phyloP scores from a whole-genome alignment of 2,113 vertebrate genomes.

The Actenoides lindsayi region DNA sequence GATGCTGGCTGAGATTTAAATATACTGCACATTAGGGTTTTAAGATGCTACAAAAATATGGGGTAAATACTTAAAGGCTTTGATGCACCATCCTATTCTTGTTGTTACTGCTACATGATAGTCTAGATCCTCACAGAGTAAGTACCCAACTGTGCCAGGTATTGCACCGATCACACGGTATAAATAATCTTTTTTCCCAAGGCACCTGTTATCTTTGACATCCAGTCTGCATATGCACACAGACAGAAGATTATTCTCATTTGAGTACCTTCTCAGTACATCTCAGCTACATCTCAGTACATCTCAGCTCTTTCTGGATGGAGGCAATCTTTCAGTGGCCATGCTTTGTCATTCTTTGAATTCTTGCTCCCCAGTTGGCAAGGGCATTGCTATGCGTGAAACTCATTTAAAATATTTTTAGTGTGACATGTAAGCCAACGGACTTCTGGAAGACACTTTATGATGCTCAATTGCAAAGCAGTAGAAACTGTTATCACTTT shows the following conservation, averaged over 20 bases:
- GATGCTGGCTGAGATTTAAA: not conserved
- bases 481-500: not conserved
- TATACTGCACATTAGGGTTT: not conserved
- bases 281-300: too few species aligned
- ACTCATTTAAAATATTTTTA: not conserved
- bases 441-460: not conserved
- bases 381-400: not conserved
- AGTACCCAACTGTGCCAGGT: not conserved
- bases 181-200: not conserved
- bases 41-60: not conserved
- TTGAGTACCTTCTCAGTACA: not conserved
- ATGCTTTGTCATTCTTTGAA: not conserved
- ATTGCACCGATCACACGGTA: not conserved
- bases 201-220: not conserved
- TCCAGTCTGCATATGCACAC: not conserved
- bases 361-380: not conserved
- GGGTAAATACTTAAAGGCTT: not conserved
- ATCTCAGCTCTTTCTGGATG: not conserved
- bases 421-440: not conserved
- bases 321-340: not conserved
- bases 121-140: not conserved
- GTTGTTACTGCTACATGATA: not conserved
- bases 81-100: not conserved
- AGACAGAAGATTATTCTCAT: not conserved
- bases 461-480: not conserved